phyloP scores from a whole-genome alignment of 2,113 vertebrate species.

The Nesogale talazaci region DNA sequence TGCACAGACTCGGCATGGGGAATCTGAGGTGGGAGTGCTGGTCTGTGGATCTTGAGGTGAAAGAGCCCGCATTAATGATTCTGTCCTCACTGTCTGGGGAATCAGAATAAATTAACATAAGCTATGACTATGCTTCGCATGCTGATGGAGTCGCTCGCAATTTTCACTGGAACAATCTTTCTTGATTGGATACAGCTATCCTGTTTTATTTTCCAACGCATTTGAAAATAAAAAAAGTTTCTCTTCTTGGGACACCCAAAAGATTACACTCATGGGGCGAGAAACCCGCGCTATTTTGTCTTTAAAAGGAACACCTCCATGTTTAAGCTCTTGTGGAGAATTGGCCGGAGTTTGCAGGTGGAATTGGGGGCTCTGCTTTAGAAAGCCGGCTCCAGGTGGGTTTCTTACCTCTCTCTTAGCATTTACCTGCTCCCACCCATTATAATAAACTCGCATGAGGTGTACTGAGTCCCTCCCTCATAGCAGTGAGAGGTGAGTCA shows the following conservation, averaged over 20 bases:
- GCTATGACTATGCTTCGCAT: constrained; percentile 41
- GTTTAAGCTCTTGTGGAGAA: not conserved
- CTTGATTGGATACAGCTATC: constrained; percentile 57
- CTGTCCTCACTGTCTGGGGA: constrained; percentile 26
- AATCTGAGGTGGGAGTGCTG: not conserved
- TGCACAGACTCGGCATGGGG: not conserved
- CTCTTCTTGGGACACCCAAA: not conserved
- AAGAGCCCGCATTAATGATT: constrained; percentile 47
- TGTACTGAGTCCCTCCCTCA: no score
- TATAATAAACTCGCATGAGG: no score
- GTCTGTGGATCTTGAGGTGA: constrained; percentile 2
- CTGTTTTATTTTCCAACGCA: constrained; percentile 41
- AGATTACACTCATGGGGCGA: not conserved
- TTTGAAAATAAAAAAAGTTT: constrained; percentile 55
- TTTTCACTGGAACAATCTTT: constrained; percentile 55
- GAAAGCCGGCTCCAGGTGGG: no score
- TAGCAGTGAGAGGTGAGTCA: no score
- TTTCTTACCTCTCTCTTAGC: no score
- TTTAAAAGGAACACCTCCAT: not conserved
- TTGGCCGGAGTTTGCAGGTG: not conserved
- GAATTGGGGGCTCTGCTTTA: not conserved
- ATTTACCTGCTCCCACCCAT: no score
- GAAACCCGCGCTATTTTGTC: not conserved
- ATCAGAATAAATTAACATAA: constrained; percentile 64
- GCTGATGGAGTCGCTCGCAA: not conserved